Percentiles rank a stretch among this genome's conserved stretches.
Conservation (phyloP, 2,888 invertebrate genomes). For the Tupiocoris notatus region DNA sequence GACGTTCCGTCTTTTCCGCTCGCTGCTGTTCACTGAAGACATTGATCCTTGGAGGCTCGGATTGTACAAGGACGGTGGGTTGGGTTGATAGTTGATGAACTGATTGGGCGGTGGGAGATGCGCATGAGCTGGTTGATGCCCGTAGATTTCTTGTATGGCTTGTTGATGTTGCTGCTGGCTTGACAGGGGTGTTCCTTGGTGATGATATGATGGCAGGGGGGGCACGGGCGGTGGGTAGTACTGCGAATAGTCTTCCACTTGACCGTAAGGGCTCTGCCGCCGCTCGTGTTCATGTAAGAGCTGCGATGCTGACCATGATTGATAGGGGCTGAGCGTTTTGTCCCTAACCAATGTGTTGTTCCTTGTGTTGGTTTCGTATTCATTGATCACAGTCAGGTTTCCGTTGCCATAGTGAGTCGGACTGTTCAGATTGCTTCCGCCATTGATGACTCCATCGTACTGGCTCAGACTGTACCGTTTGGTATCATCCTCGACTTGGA, state of each 20-base stretch:
- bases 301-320: conserved; percentile 63
- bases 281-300: conserved; percentile 61
- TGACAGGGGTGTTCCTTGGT: conserved; percentile 46
- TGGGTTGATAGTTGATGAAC: conserved; percentile 52
- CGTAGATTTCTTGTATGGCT: conserved; percentile 53
- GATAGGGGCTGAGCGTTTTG: conserved; percentile 58
- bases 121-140: conserved; percentile 48
- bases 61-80: conserved; percentile 56
- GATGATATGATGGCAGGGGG: conserved; percentile 57
- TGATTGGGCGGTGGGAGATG: conserved; percentile 50
- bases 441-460: conserved; percentile 47
- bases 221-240: conserved; percentile 58
- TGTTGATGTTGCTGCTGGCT: background rate
- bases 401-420: conserved; percentile 48
- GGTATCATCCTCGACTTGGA: conserved; percentile 56
- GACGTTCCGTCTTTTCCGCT: conserved; percentile 60
- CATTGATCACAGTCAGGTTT: conserved; percentile 49
- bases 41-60: conserved; percentile 60
- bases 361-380: conserved; percentile 52
- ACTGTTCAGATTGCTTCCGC: conserved; percentile 41
- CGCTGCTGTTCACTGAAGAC: conserved; percentile 59
- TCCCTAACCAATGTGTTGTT: conserved; percentile 53
- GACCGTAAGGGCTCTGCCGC: conserved; percentile 57
- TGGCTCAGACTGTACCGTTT: conserved; percentile 57
- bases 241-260: conserved; percentile 49